These are phyloP conservation scores for Sebastes reedi DNA, from an alignment of 2,797 vertebrate species.

Conservation along the genomic window DNA sequence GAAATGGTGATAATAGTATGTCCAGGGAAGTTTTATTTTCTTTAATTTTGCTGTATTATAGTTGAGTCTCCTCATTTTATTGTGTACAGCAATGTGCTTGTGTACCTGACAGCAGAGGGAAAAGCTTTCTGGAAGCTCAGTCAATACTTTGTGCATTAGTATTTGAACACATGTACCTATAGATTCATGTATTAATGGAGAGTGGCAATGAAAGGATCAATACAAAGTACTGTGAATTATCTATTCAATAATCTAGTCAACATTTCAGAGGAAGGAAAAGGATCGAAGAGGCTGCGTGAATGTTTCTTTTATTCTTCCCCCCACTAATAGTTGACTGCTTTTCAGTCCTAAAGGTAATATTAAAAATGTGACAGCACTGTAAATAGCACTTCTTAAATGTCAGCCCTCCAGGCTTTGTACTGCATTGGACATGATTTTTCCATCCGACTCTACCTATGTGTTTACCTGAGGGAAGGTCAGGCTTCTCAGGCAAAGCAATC, in stretches of 20 bases:
- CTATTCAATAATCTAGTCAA: neutral
- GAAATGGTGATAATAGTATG: neutral
- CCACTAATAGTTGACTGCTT: constrained; percentile 10
- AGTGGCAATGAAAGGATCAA: neutral
- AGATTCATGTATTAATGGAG: neutral
- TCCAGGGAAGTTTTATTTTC: neutral
- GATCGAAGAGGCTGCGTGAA: neutral
- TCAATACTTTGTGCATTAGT: neutral
- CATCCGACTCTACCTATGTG: neutral
- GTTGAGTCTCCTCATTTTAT: neutral
- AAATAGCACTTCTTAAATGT: constrained; percentile 62
- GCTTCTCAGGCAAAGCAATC: constrained; percentile 43
- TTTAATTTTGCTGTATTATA: neutral
- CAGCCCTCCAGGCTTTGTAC: constrained; percentile 38
- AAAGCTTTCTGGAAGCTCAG: neutral
- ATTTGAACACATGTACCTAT: neutral
- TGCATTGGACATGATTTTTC: constrained; percentile 38
- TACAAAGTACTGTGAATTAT: neutral
- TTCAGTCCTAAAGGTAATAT: constrained; percentile 30
- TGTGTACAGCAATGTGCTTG: neutral
- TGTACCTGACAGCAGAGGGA: neutral
- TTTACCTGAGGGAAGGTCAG: constrained; percentile 66
- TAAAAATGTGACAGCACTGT: constrained; percentile 29
- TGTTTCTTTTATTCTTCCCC: constrained; percentile 3
- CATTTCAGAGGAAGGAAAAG: neutral